Evolutionary conservation across 2,797 vertebrate genomes (phyloP).

Genomic region (Gouania willdenowi): DNA sequence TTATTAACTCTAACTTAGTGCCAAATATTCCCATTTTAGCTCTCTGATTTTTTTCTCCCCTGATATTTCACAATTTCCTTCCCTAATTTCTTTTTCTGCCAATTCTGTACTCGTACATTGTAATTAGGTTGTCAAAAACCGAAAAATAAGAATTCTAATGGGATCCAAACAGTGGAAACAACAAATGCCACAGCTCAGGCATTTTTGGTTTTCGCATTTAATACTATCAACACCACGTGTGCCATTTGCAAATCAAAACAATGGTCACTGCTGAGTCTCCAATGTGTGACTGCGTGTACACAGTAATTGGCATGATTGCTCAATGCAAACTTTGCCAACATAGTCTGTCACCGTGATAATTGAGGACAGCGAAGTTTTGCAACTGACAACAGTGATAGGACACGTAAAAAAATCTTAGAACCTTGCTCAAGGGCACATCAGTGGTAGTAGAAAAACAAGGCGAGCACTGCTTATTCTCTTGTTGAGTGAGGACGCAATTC

Average conservation of each 20-base stretch:
- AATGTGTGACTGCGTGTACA: background rate
- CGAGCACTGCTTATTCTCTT: slow-evolving; percentile 37
- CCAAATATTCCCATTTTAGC: slow-evolving; percentile 43
- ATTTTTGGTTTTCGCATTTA: slow-evolving; percentile 16
- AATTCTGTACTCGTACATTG: slow-evolving; percentile 64
- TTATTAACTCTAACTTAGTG: slow-evolving; percentile 57
- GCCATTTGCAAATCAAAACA: slow-evolving; percentile 22
- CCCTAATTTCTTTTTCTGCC: slow-evolving; percentile 39
- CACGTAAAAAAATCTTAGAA: slow-evolving; percentile 12
- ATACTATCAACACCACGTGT: slow-evolving; percentile 22
- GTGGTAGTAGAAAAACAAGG: slow-evolving; percentile 40
- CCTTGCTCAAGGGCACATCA: slow-evolving; percentile 54
- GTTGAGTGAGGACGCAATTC: slow-evolving; percentile 45
- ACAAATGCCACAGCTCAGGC: slow-evolving; percentile 29
- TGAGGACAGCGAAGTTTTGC: slow-evolving; percentile 15
- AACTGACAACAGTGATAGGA: background rate
- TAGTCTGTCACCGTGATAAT: slow-evolving; percentile 7
- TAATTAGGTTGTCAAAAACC: slow-evolving; percentile 71
- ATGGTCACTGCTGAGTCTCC: slow-evolving; percentile 36
- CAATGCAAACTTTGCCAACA: background rate
- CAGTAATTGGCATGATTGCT: background rate
- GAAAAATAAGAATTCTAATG: slow-evolving; percentile 48
- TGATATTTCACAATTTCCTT: slow-evolving; percentile 57
- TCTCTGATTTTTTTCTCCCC: slow-evolving; percentile 40
- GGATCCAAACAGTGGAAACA: slow-evolving; percentile 51